phyloP scores from a whole-genome alignment of 2,113 vertebrate genomes.

The Gallinago jamesoni region DNA sequence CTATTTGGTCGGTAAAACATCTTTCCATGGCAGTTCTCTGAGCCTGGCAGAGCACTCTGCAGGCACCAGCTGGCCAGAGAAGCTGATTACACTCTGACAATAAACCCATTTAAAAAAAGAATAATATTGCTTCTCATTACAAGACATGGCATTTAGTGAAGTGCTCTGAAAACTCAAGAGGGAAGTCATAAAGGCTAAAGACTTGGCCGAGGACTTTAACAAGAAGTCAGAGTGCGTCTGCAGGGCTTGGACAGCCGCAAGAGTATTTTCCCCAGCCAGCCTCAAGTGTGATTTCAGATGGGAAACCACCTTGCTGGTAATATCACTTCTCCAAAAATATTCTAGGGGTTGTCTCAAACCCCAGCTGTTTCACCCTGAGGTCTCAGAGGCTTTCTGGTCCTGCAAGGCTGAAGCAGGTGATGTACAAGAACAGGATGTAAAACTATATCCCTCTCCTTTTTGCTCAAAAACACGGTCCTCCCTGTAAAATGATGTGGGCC shows the following conservation, averaged over 20 bases:
- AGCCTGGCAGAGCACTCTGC: fast-evolving
- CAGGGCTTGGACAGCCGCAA: background rate
- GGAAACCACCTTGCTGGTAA: background rate
- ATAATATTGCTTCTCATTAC: background rate
- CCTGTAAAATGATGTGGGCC: fast-evolving
- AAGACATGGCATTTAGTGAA: background rate
- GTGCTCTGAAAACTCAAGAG: background rate
- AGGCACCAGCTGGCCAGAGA: background rate
- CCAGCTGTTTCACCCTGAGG: background rate
- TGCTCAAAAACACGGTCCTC: background rate
- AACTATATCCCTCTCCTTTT: background rate
- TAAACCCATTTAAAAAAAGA: background rate
- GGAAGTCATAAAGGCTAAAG: background rate
- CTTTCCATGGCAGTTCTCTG: background rate
- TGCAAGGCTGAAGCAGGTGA: background rate
- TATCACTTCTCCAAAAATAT: background rate
- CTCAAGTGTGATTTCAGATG: background rate
- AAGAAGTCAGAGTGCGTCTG: background rate
- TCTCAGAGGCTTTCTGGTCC: background rate
- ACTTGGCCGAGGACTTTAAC: background rate
- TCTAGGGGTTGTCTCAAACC: background rate
- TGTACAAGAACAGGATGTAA: background rate
- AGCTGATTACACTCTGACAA: background rate
- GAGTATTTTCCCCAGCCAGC: background rate
- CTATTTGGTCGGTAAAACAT: background rate